Conservation (phyloP, 2,888 invertebrate species). For the Xiphydria camelus region DNA sequence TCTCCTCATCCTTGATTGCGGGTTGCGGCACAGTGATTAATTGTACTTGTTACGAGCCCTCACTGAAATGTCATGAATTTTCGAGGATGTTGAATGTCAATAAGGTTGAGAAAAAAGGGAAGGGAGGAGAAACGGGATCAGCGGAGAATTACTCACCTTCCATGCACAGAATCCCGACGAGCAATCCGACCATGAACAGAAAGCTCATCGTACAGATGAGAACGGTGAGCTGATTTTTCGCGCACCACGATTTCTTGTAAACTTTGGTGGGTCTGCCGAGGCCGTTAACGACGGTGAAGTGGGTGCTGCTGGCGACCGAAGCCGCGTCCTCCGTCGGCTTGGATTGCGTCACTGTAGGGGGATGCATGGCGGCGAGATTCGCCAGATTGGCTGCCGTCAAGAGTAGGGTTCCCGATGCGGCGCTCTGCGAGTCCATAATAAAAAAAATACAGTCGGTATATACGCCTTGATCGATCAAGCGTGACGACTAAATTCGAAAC, state of each 20-base stretch:
- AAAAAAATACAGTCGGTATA: no score
- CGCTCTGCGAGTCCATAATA: constrained; percentile 67
- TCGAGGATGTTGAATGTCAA: no score
- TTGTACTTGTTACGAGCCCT: constrained; percentile 57
- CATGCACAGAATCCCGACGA: constrained; percentile 79
- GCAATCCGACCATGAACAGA: constrained; percentile 77
- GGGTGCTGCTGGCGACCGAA: constrained; percentile 83
- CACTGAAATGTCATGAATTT: constrained; percentile 64
- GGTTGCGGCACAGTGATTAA: no score
- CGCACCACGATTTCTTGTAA: constrained; percentile 69
- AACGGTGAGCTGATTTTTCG: constrained; percentile 79
- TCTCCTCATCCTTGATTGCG: constrained; percentile 14
- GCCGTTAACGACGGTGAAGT: constrained; percentile 84
- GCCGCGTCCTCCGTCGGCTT: constrained; percentile 69
- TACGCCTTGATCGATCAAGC: background rate
- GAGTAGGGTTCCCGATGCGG: constrained; percentile 77
- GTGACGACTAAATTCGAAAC: no score
- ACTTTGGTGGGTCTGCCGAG: constrained; percentile 68
- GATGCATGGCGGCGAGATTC: constrained; percentile 57
- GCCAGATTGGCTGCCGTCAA: constrained; percentile 76
- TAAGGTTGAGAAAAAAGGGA: no score
- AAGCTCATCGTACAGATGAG: constrained; percentile 82
- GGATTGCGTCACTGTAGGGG: constrained; percentile 55
- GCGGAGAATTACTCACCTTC: constrained; percentile 70
- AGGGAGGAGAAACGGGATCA: background rate